Conservation (phyloP, 2,888 invertebrate species). For the Caenorhabditis japonica region DNA sequence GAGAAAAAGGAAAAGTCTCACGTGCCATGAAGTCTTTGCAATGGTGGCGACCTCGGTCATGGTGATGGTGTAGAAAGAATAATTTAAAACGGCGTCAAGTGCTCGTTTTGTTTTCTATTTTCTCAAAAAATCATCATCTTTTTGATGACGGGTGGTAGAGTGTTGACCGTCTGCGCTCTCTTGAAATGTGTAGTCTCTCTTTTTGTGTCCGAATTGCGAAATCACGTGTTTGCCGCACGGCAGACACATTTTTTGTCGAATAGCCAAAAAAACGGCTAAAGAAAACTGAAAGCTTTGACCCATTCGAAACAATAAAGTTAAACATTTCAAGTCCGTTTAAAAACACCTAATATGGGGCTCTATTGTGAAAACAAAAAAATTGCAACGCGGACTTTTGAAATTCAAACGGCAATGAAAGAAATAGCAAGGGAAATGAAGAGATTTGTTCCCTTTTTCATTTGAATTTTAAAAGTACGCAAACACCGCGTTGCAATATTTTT, state of each 20-base stretch:
- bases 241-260: constrained; percentile 23
- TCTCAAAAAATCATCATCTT: constrained; percentile 10
- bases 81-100: not conserved
- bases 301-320: no score
- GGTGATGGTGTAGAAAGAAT: constrained; percentile 4
- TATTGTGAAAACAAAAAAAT: no score
- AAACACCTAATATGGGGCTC: no score
- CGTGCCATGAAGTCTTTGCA: constrained; percentile 18
- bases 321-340: no score
- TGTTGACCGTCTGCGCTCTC: constrained; percentile 11
- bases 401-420: no score
- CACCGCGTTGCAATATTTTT: no score
- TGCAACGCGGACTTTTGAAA: no score
- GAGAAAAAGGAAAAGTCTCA: constrained; percentile 4
- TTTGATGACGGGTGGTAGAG: not conserved
- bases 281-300: no score
- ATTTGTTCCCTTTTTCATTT: no score
- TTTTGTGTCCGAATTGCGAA: constrained; percentile 44
- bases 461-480: no score
- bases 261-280: no score
- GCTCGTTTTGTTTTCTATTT: constrained; percentile 11
- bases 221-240: constrained; percentile 5
- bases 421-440: no score
- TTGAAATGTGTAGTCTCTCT: not conserved
- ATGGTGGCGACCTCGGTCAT: constrained; percentile 23